Evolutionary conservation across 2,888 invertebrate genomes (phyloP), one percentile per base, ranked within the genome.

Genomic region (Noctua fimbriata): DNA sequence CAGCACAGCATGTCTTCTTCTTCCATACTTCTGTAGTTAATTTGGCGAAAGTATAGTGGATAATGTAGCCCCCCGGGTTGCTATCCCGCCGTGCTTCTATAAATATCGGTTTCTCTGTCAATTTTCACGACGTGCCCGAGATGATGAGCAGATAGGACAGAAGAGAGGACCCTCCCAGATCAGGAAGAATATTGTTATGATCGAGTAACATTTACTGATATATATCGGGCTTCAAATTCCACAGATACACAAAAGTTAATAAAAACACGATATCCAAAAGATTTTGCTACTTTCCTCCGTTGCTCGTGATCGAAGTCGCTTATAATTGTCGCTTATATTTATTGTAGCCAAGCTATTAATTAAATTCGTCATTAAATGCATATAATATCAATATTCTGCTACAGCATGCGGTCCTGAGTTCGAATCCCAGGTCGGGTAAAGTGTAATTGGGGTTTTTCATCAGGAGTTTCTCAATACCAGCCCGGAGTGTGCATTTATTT

Each of bases 71-170:
- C 63, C 18, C 55, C 18, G 36, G 47, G 32, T 58, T 41, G 41
- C 24, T 49, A 52, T 58, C 24, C 41, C 49, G 65, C 10, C n/a
- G 41, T 10, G 18, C 24, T 21, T 49, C 32, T 79, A 79, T 84
- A 32, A 70, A 70, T 81, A 81, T 32, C 28, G 24, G 21, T 49
- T 58, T 69, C 7, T 41, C 69, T 41, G 47, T 58, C 41, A 69
- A 55, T 65, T 69, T 69, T 79, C 55, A 69, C 16, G 55, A 79
- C 47, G 9, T 69, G 78, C 49, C 55, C 41, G 14, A 83, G 69
- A 81, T 81, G 12, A 69, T 77, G 60, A 44, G n/a, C 83, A 83
- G 80, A n/a, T n/a, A n/a, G n/a, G n/a, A n/a, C n/a, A n/a, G n/a
- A n/a, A n/a, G n/a, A n/a, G n/a, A n/a, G n/a, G n/a, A n/a, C n/a